phyloP scores from a whole-genome alignment of 2,113 vertebrate genomes.

The Archilochus colubris region DNA sequence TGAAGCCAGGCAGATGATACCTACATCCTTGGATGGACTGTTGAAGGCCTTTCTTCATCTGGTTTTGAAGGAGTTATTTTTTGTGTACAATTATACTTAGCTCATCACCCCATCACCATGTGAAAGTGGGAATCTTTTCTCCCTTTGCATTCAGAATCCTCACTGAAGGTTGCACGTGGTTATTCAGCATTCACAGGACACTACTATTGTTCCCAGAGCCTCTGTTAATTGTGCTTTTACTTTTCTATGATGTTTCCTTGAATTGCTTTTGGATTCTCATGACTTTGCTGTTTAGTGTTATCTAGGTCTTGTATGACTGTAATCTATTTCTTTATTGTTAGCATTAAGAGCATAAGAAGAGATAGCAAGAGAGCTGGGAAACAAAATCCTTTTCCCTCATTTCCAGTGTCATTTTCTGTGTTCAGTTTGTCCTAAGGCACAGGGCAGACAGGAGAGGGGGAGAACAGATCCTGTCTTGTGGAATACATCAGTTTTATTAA shows the following conservation, averaged over 20 bases:
- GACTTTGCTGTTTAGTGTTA: not conserved
- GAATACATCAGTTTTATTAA: not conserved
- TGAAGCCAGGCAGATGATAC: not conserved
- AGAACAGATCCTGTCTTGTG: not conserved
- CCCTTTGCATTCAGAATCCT: not conserved
- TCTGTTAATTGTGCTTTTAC: not conserved
- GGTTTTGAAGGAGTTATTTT: not conserved
- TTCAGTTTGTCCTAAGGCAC: not conserved
- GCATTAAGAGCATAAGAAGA: not conserved
- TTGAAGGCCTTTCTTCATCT: not conserved
- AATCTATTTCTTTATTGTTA: not conserved
- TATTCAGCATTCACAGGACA: not conserved
- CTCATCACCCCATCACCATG: not conserved
- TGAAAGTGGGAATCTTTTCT: not conserved
- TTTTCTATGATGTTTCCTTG: not conserved
- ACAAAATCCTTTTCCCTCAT: not conserved
- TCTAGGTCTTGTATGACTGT: not conserved
- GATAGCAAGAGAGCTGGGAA: not conserved
- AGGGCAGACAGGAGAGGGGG: not conserved
- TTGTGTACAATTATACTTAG: not conserved
- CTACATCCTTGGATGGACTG: not conserved
- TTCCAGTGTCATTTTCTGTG: not conserved
- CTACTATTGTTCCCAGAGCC: not conserved
- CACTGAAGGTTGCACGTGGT: not conserved
- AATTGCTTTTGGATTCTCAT: not conserved